Evolutionary conservation across 2,888 invertebrate species (phyloP).

Genomic region (Drosophila demipolita): DNA sequence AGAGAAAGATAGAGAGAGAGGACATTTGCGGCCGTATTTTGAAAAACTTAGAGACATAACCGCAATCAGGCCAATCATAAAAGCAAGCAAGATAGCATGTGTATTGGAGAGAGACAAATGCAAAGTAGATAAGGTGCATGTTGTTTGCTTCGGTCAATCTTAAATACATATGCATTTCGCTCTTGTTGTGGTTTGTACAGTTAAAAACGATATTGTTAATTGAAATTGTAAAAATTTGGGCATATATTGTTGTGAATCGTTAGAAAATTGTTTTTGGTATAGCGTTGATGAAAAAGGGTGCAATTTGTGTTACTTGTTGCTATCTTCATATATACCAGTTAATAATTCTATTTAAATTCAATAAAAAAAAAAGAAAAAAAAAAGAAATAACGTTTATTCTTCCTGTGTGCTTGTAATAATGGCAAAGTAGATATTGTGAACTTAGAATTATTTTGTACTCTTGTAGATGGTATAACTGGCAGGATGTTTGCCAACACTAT

Average conservation of each 20-base stretch:
- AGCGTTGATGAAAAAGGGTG: conserved; percentile 52
- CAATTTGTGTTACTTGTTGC: conserved; percentile 76
- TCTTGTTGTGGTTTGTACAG: conserved; percentile 52
- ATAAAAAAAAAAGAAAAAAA: conserved; percentile 24
- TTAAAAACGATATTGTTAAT: conserved; percentile 48
- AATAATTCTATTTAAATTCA: conserved; percentile 74
- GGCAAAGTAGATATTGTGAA: neutral
- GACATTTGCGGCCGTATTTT: conserved; percentile 22
- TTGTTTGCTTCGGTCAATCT: conserved; percentile 21
- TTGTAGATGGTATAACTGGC: neutral
- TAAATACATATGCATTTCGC: conserved; percentile 38
- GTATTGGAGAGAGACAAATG: conserved; percentile 27
- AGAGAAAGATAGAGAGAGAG: neutral
- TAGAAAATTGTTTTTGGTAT: conserved; percentile 75
- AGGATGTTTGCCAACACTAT: conserved; percentile 17
- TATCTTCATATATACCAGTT: conserved; percentile 75
- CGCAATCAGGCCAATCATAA: conserved; percentile 52
- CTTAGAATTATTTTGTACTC: neutral
- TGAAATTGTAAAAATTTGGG: conserved; percentile 52
- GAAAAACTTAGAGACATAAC: conserved; percentile 23
- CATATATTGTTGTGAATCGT: conserved; percentile 74
- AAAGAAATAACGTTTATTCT: conserved; percentile 22
- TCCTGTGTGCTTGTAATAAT: neutral
- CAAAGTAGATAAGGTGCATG: conserved; percentile 13
- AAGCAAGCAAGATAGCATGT: conserved; percentile 31